phyloP scores from a whole-genome alignment of 2,113 vertebrate genomes.

The Ictalurus furcatus region DNA sequence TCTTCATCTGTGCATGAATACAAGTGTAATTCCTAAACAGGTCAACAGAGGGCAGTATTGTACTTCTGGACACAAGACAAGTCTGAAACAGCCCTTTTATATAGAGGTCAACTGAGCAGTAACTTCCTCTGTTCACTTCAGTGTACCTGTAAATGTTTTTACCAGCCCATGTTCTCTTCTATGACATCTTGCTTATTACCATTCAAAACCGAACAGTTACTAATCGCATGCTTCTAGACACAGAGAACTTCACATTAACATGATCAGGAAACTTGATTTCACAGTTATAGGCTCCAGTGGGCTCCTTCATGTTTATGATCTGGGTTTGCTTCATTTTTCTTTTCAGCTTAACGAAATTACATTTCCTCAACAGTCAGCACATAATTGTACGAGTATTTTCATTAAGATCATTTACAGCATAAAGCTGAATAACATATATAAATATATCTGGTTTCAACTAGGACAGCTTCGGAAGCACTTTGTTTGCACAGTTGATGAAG shows the following conservation, averaged over 20 bases:
- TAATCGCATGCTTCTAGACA: not conserved
- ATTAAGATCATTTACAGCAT: not conserved
- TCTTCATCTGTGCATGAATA: not conserved
- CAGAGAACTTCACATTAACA: not conserved
- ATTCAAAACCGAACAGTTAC: not conserved
- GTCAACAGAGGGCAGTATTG: constrained; percentile 32
- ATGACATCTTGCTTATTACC: not conserved
- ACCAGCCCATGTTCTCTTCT: not conserved
- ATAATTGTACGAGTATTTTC: not conserved
- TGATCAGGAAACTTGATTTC: constrained; percentile 1
- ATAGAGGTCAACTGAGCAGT: not conserved
- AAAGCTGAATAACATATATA: constrained; percentile 12
- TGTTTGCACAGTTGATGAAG: not conserved
- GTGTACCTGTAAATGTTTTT: not conserved
- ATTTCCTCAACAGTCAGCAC: not conserved
- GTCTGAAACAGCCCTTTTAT: not conserved
- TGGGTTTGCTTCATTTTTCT: not conserved
- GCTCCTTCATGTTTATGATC: not conserved
- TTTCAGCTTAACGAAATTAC: not conserved
- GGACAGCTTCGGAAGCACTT: not conserved
- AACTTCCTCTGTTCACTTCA: not conserved
- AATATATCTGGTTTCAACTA: not conserved
- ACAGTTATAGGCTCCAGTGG: too few species aligned
- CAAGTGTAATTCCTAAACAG: not conserved
- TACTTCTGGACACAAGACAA: not conserved